Base-by-base conservation (phyloP, 2,797 vertebrate genomes). In the Intellagama lesueurii region DNA sequence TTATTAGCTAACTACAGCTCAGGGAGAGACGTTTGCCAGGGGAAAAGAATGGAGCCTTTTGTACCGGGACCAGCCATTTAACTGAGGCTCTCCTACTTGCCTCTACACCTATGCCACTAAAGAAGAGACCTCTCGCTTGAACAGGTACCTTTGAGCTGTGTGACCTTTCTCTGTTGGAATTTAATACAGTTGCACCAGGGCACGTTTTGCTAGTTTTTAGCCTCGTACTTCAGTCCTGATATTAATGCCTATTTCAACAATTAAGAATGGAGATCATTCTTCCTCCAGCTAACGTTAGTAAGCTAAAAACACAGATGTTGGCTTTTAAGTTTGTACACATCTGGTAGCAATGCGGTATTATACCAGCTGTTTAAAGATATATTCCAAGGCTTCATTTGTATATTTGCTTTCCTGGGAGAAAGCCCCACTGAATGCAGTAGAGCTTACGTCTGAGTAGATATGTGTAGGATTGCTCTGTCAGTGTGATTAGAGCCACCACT, bases 11-110 rank as follows among this genome's bases (percentile, higher is more conserved):
- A 87, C 95, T 90, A 0, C 81, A 52, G 56, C 89, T 88, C 91
- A 90, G 94, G 92, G 94, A 94, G 94, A 94, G 93, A 90, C 89
- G 69, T 94, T 94, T 90, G 91, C 92, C 86, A 92, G 87, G 91
- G 60, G 77, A 89, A 92, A 90, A 89, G 85, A 93, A 94, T 88
- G 78, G 93, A 93, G 35, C n/a, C 60, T 40, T 90, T 2, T 40
- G 81, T 80, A 30, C 60, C 81, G 88, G 88, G 89, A 91, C 91
- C 11, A 72, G 90, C 92, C 90, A 30, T 89, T 89, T 93, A 75
- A 89, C 90, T 87, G 60, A 87, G 81, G 93, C 80, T 92, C 0
- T 83, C 1, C 75, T 19, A 17, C 60, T 22, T 64, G 5, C n/a
- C 68, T 0, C 56, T 0, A 26, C 60, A 88, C 0, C 79, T 26